phyloP scores from a whole-genome alignment of 23 tunicate species.

The Pegea sp. region DNA sequence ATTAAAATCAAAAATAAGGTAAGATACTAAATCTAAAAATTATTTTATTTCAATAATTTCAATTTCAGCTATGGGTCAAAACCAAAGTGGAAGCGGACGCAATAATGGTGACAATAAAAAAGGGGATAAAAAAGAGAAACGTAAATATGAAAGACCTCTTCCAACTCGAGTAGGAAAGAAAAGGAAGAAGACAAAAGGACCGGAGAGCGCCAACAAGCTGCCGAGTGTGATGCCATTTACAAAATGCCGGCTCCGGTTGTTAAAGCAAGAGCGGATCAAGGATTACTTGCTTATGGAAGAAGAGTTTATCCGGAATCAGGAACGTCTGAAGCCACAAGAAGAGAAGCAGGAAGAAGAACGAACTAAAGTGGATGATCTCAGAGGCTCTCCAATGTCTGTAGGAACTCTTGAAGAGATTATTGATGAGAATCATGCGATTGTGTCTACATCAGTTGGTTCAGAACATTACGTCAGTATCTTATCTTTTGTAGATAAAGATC shows the following conservation, averaged over 20 bases:
- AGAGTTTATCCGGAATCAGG: constrained; percentile 95
- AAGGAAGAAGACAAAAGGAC: constrained; percentile 76
- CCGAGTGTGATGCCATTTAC: constrained; percentile 97
- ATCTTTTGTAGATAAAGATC: constrained; percentile 96
- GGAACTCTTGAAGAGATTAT: constrained; percentile 96
- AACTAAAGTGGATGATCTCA: constrained; percentile 88
- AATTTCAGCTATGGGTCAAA: constrained; percentile 65
- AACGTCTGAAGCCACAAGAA: constrained; percentile 93
- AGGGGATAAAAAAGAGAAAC: constrained; percentile 95
- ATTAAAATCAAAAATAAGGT: too few relatives aligned
- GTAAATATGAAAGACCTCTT: constrained; percentile 88
- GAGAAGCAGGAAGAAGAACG: constrained; percentile 99
- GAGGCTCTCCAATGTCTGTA: constrained; percentile 99
- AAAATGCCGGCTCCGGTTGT: constrained; percentile 74
- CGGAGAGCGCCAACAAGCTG: constrained; percentile 95
- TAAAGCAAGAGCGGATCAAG: constrained; percentile 90
- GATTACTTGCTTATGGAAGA: constrained; percentile 98
- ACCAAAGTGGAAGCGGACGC: constrained; percentile 70
- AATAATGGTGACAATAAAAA: constrained; percentile 60
- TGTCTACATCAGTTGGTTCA: constrained; percentile 98
- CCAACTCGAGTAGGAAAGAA: constrained; percentile 95
- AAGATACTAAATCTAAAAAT: too few relatives aligned
- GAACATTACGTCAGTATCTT: constrained; percentile 97
- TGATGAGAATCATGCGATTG: constrained; percentile 99
- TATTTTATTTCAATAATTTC: too few relatives aligned